Evolutionary conservation across 1,140 invertebrate species (phyloP).

Genomic region (Cataglyphis hispanica): DNA sequence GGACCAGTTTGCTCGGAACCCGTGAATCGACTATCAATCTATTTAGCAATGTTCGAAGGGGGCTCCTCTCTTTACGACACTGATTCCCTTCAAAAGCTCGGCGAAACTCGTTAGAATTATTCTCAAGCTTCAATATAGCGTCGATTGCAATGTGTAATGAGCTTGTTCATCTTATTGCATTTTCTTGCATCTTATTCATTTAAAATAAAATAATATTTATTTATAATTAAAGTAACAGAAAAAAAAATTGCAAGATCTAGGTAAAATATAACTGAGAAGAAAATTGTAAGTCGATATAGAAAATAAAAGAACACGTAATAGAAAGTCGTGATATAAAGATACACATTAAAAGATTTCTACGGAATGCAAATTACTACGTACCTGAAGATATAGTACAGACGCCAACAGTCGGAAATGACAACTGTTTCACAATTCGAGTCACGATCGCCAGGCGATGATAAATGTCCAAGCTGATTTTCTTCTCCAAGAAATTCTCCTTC

Average conservation of each 20-base stretch:
- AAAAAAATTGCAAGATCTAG: neutral
- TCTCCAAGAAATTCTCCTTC: neutral
- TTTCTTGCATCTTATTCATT: neutral
- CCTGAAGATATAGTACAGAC: constrained; percentile 22
- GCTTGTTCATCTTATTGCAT: neutral
- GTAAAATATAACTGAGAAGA: neutral
- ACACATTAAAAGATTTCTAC: neutral
- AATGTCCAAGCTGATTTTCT: neutral
- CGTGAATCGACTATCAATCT: constrained; percentile 85
- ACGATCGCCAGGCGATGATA: constrained; percentile 15
- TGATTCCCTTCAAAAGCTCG: constrained; percentile 2
- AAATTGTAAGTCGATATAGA: neutral
- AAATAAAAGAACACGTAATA: neutral
- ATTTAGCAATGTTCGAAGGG: constrained; percentile 81
- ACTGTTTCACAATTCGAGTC: constrained; percentile 21
- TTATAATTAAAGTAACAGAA: neutral
- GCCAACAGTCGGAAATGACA: neutral
- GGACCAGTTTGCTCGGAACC: constrained; percentile 82
- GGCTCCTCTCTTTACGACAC: constrained; percentile 64
- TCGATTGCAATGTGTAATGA: neutral
- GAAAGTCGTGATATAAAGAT: neutral
- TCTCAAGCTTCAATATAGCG: neutral
- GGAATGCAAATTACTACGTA: neutral
- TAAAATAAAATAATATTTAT: neutral
- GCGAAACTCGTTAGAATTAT: constrained; percentile 38